Evolutionary conservation across 2,113 vertebrate genomes (phyloP), one percentile per base, ranked within the genome.

Genomic region (Protomyctophum bolini): DNA sequence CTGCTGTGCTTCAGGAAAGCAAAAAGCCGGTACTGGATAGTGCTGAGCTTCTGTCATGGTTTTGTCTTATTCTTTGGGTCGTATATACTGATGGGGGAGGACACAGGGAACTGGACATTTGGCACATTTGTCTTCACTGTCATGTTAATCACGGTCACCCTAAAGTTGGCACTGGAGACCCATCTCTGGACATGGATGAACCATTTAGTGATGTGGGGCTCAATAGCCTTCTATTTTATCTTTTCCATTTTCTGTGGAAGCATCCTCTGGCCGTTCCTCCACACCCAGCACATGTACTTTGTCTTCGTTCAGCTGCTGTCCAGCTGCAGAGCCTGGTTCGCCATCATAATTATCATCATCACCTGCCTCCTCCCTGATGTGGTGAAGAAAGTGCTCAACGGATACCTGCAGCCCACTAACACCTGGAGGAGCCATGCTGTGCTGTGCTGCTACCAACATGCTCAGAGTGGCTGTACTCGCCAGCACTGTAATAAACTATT

Each of bases 121-220:
- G 98, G 98, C 79, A 97, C 96, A 3, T 90, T 98, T 88, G 97
- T 99, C 75, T 99, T 98, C 85, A 99, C 98, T 1, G 95, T 99
- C 66, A 98, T 99, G 98, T 94, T 99, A 82, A 96, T 99, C 84
- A 98, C 98, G 0, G 98, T 99, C 67, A 99, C 97, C 0, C 91
- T 97, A 82, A 98, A 99, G 98, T 95, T 99, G 89, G 97, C 97
- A 63, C 90, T 99, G 83, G 97, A 99, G 91, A 99, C 97, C 69
- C 95, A 96, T 80, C 98, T 98, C 93, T 99, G 98, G 98, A 98
- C 98, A 0, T 99, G 98, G 98, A 95, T 99, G 88, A 96, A 98
- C 87, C 98, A 99, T 91, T 96, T 99, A 89, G 98, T 99, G 88
- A 99, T 96, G 0, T 99, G 98, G 98, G 98, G 98, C 72, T 99